Base-by-base conservation (phyloP, 2,888 invertebrate genomes). In the Eudemis profundana region DNA sequence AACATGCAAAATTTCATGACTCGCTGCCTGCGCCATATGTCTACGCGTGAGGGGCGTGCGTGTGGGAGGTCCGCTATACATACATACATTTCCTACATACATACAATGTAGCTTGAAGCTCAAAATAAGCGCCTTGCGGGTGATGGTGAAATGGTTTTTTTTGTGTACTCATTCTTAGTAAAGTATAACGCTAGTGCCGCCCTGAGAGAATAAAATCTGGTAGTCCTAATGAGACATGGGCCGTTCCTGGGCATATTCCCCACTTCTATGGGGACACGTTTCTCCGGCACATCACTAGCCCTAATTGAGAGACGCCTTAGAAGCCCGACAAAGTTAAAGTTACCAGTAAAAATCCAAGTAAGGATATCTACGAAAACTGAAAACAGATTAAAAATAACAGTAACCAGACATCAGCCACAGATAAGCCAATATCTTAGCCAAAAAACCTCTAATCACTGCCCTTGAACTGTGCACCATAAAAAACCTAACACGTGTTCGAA, bases 1-100 rank as follows among this genome's bases (percentile, higher is more conserved):
- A 67, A 54, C 71, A 69, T 49, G 59, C 63, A 51, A 69, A 69
- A 65, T 67, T 68, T 69, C 62, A 65, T 66, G 56, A 57, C 21
- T 44, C 49, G 53, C 1, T 69, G 69, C 66, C 67, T 53, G 17
- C 65, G 29, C 66, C 60, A 61, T 66, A 66, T 65, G 61, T 68
- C 57, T 8, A 61, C 49, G 51, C 60, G 61, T 50, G 60, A 61
- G 56, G 60, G 59, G n/a, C n/a, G n/a, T 53, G 36, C 54, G 33
- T 38, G 60, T 51, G 64, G 64, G 64, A 53, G 64, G 64, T 60
- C 67, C 50, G 4, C n/a, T n/a, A n/a, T 36, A 49, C 64, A 46
- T 53, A 59, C 46, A 65, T 59, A 51, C 29, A 50, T 27, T 36
- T 49, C 14, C 44, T 36, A 33, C 29, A n/a, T 33, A 61, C 27